Conservation (phyloP, 2,797 vertebrate genomes). For the Oreochromis grahami region DNA sequence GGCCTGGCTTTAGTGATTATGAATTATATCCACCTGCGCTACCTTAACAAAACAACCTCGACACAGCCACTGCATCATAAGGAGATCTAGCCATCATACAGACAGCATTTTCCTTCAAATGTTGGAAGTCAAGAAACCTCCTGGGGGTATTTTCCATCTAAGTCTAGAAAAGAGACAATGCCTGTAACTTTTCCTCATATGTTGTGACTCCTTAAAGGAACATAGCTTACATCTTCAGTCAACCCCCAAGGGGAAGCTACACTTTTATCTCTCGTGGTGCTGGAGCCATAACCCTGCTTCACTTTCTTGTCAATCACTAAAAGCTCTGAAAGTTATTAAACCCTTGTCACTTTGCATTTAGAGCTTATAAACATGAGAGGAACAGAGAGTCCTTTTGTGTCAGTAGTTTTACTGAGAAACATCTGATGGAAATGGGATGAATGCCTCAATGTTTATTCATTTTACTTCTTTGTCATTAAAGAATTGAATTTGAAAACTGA, state of each 20-base stretch:
- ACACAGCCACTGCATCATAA: neutral
- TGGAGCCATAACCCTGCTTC: constrained; percentile 42
- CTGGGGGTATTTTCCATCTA: constrained; percentile 27
- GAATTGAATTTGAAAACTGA: neutral
- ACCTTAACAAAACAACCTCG: neutral
- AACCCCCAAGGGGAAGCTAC: constrained; percentile 14
- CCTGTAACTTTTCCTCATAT: constrained; percentile 40
- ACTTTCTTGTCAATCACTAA: constrained; percentile 38
- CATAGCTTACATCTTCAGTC: constrained; percentile 18
- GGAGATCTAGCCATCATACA: neutral
- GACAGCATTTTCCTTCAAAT: constrained; percentile 16
- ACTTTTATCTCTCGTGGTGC: constrained; percentile 54
- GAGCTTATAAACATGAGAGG: constrained; percentile 19
- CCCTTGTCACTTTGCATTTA: constrained; percentile 38
- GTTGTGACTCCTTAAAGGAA: constrained; percentile 49
- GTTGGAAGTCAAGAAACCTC: constrained; percentile 20
- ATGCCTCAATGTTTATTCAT: neutral
- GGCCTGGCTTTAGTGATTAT: neutral
- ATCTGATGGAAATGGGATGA: neutral
- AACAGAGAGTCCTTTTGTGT: neutral
- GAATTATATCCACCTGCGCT: neutral
- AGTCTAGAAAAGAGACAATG: constrained; percentile 26
- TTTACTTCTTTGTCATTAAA: neutral
- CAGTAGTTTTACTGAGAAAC: constrained; percentile 2
- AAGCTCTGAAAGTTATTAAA: constrained; percentile 42